Base-by-base conservation (phyloP, 2,888 invertebrate genomes). In the Dasypogon diadema region DNA sequence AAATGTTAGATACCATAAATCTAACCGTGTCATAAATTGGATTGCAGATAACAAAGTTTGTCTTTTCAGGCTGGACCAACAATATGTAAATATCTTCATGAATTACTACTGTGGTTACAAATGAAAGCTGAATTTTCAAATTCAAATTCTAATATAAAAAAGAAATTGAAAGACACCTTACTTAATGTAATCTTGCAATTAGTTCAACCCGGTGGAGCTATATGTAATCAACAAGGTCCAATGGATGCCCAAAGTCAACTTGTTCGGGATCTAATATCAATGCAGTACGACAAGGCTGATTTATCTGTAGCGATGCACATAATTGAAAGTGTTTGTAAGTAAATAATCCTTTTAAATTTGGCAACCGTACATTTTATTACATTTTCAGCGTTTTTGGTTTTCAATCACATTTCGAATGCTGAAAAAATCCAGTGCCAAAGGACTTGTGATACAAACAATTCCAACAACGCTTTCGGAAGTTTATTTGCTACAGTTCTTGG, bases 31-130 rank as follows among this genome's bases (percentile, higher is more conserved):
- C n/a, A n/a, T n/a, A n/a, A n/a, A n/a, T n/a, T n/a, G n/a, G n/a
- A n/a, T n/a, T n/a, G n/a, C n/a, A n/a, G n/a, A n/a, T n/a, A n/a
- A n/a, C n/a, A n/a, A n/a, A n/a, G n/a, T n/a, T n/a, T n/a, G n/a
- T n/a, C n/a, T n/a, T n/a, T n/a, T 18, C 80, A 93, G 92, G 92
- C 92, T 80, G 94, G 94, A 5, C 93, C 93, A 14, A 91, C 92
- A 78, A 89, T 92, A 80, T 92, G 92, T 84, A 91, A 90, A 82
- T 90, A 92, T 54, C 86, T 93, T 78, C 90, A 92, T 81, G 91
- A 93, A 81, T 90, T 94, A 80, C 85, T 93, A 76, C 87, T 91
- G 55, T 89, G 93, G 81, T 82, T 92, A 74, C 89, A 92, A 82
- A 90, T 92, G 84, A 89, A 91, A 79, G 90, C 89, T 82, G 92